Evolutionary conservation across 2,113 vertebrate species (phyloP), one percentile per base, ranked within the genome.

Genomic region (Columbina picui): DNA sequence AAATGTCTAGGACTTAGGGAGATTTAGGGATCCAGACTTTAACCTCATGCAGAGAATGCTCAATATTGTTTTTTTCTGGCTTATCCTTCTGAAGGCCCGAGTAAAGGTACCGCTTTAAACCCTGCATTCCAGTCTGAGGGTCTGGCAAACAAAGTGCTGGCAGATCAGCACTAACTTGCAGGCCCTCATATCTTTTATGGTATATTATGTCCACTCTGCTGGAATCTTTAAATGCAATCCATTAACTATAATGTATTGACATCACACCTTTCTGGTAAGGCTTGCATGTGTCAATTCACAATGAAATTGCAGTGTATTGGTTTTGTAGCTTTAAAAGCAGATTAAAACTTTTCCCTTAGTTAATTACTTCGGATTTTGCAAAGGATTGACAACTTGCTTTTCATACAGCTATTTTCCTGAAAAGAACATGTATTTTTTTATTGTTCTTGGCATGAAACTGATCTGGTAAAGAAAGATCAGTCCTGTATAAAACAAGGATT

Each of bases 271-370:
- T 67, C 45, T 70, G 41, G 36, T 74, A 61, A 69, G n/a, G 73
- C 3, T 79, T 87, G 36, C 45, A 67, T 67, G 10, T 84, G 38
- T 55, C 82, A 75, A 90, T 83, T 94, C 74, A 88, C 52, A 60
- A 18, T n/a, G 71, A 79, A 6, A 29, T 83, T 88, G 61, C 32
- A 21, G 30, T 41, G 6, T 41, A 27, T 47, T 38, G 41, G 43
- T 64, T 96, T 76, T 85, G 47, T 50, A 74, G 34, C 75, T 92
- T 88, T 76, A 79, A 87, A 71, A 52, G 57, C 25, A 73, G 69
- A 79, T 92, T 85, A 79, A 85, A 83, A n/a, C 22, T n/a, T 56
- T 92, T 29, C 15, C 29, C 10, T 59, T 56, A 14, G 32, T 57
- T 85, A 78, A 60, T 93, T 75, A 52, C 23, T 75, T 83, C 63